A percentile compares a stretch with the other conserved stretches of the same genome.
These are phyloP conservation scores for Drosophila putrida DNA, from an alignment of 2,888 invertebrate species.

Conservation along the genomic window DNA sequence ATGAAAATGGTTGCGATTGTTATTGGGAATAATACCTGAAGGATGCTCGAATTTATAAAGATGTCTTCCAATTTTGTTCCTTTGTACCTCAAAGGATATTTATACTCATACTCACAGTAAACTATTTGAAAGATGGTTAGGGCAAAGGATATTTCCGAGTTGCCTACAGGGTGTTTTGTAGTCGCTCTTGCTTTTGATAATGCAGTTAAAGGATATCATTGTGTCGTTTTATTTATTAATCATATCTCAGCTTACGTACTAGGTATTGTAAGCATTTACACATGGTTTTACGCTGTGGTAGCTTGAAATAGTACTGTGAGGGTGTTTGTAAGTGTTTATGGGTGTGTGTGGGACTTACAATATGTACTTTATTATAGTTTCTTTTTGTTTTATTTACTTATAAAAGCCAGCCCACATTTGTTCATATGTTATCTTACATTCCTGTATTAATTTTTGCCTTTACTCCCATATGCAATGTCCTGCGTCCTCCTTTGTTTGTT, in stretches of 20 bases:
- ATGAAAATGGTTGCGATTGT: not conserved
- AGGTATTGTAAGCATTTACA: constrained; percentile 59
- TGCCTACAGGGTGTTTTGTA: not conserved
- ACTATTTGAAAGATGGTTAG: no score
- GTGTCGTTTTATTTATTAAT: constrained; percentile 58
- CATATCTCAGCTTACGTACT: constrained; percentile 52
- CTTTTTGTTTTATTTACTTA: constrained; percentile 22
- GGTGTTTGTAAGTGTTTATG: constrained; percentile 23
- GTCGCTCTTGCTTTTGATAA: not conserved
- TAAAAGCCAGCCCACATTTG: constrained; percentile 46
- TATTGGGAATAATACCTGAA: no score
- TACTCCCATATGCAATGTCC: constrained; percentile 15
- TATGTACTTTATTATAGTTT: constrained; percentile 25
- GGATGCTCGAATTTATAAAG: no score
- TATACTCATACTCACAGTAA: no score
- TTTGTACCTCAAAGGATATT: no score
- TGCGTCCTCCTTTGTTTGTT: not conserved
- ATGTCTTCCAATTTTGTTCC: no score
- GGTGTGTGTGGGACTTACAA: constrained; percentile 28
- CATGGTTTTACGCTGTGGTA: constrained; percentile 44
- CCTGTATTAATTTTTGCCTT: constrained; percentile 51
- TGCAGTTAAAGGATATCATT: constrained; percentile 25
- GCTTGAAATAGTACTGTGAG: constrained; percentile 43
- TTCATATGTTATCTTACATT: constrained; percentile 66
- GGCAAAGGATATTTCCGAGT: not conserved